Base-by-base conservation (phyloP, 2,113 vertebrate species). In the Corythoichthys intestinalis region DNA sequence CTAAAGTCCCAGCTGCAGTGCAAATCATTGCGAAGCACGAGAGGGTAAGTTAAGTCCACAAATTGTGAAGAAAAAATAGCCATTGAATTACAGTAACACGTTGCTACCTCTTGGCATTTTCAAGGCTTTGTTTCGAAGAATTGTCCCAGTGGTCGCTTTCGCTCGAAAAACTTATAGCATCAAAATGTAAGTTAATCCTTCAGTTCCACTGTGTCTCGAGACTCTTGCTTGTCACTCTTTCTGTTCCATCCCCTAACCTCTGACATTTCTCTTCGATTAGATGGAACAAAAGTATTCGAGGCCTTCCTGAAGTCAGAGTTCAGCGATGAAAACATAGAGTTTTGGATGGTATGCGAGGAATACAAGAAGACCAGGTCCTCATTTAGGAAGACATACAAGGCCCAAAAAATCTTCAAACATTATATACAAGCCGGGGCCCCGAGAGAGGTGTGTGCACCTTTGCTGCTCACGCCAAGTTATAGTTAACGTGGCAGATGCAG, bases 281-380 rank as follows among this genome's bases (percentile, higher is more conserved):
- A 83, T 77, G 93, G 93, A 34, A 86, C 83, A 69, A 74, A 87
- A 41, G 90, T 90, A 49, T 94, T 94, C 79, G 89, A 90, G 74
- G 82, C 88, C 49, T 94, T 93, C 79, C 74, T 94, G 46, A 91
- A 92, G 77, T 90, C 92, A 0, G 93, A 94, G 80, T 93, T 91
- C 84, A 93, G 92, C 5, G 92, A 94, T 59, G 93, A 94, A 79
- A 94, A 94, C 80, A 90, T 94, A 20, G 92, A 94, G 73, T 94
- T 94, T 74, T 94, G 93, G 93, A 61, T 88, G 71, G 84, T 90
- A 20, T 94, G 93, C 63, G 92, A 94, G 79, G 91, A 92, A 48
- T 94, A 83, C 65, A 93, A 92, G 78, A 91, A 91, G 78, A 89
- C 90, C 73, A 89, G 68, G 66, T 79, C 72, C 38, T 86, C 86